Evolutionary conservation across 2,888 invertebrate genomes (phyloP).

Genomic region (Adelognathus sp.): DNA sequence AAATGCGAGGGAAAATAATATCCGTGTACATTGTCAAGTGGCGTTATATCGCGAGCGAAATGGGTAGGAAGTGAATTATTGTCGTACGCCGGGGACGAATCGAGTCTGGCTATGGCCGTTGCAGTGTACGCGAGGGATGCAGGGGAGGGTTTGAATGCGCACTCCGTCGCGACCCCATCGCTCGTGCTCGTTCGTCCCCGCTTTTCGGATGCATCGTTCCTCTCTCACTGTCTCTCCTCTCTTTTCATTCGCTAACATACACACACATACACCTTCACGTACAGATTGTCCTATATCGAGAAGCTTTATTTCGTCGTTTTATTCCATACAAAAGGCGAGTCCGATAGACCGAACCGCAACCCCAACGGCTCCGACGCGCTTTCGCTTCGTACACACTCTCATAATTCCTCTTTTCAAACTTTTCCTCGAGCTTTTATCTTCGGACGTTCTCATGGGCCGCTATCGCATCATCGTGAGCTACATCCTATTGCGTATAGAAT

Average conservation of each 20-base stretch:
- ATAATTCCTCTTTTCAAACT: constrained; percentile 55
- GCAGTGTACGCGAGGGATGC: background rate
- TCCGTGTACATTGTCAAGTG: constrained; percentile 72
- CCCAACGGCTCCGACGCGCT: constrained; percentile 19
- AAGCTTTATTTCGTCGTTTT: constrained; percentile 56
- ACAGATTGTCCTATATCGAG: constrained; percentile 5
- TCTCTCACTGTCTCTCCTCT: constrained; percentile 2
- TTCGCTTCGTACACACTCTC: constrained; percentile 3
- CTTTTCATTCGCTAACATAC: background rate
- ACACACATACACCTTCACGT: background rate
- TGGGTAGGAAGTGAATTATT: constrained; percentile 78
- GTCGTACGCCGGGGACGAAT: constrained; percentile 68
- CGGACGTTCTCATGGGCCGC: constrained; percentile 21
- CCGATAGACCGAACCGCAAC: constrained; percentile 54
- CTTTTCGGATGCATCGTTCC: constrained; percentile 41
- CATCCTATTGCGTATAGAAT: background rate
- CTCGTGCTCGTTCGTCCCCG: constrained; percentile 33
- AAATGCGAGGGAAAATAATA: constrained; percentile 58
- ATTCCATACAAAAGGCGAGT: constrained; percentile 58
- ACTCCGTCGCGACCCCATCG: constrained; percentile 28
- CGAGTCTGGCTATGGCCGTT: constrained; percentile 53
- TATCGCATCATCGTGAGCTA: constrained; percentile 32
- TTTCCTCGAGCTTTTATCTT: constrained; percentile 46
- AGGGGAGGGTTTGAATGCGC: constrained; percentile 24
- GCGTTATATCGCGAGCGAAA: constrained; percentile 74